Evolutionary conservation across 2,113 vertebrate species (phyloP).

Genomic region (Pterophyllum scalare): DNA sequence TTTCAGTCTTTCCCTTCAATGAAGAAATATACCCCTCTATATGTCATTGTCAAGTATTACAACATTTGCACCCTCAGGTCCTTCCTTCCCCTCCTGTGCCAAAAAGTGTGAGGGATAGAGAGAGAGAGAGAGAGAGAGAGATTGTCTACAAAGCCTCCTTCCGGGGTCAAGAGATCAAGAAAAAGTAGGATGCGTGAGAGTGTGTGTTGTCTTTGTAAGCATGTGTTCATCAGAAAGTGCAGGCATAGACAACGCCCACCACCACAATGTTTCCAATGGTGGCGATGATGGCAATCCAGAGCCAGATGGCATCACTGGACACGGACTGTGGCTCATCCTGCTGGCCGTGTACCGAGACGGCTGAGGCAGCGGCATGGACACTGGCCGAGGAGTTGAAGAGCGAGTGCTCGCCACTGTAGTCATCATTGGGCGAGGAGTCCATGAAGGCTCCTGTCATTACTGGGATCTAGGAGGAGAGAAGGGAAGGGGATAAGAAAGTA

Average conservation of each 20-base stretch:
- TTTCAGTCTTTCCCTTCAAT: slow-evolving; percentile 16
- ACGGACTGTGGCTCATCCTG: slow-evolving; percentile 88
- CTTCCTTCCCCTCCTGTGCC: background rate
- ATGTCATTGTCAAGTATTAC: slow-evolving; percentile 44
- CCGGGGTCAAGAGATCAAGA: background rate
- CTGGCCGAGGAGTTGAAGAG: slow-evolving; percentile 96
- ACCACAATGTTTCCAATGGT: slow-evolving; percentile 98
- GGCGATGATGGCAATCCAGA: slow-evolving; percentile 98
- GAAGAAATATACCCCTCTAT: slow-evolving; percentile 49
- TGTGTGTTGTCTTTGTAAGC: slow-evolving; percentile 20
- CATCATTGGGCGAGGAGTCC: slow-evolving; percentile 96
- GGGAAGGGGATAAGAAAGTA: background rate
- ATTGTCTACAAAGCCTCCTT: slow-evolving; percentile 23
- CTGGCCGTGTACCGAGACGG: slow-evolving; percentile 82
- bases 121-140: slow-evolving; percentile 10
- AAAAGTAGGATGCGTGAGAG: slow-evolving; percentile 11
- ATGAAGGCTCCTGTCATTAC: slow-evolving; percentile 98
- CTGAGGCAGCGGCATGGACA: slow-evolving; percentile 83
- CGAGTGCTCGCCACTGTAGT: slow-evolving; percentile 95
- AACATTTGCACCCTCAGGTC: slow-evolving; percentile 3
- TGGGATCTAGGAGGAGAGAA: slow-evolving; percentile 86
- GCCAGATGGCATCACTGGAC: slow-evolving; percentile 94
- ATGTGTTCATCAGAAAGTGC: slow-evolving; percentile 88
- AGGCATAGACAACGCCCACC: slow-evolving; percentile 96
- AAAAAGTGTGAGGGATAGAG: background rate